Conservation (phyloP, 1,140 invertebrate genomes). For the Hycleus cichorii region DNA sequence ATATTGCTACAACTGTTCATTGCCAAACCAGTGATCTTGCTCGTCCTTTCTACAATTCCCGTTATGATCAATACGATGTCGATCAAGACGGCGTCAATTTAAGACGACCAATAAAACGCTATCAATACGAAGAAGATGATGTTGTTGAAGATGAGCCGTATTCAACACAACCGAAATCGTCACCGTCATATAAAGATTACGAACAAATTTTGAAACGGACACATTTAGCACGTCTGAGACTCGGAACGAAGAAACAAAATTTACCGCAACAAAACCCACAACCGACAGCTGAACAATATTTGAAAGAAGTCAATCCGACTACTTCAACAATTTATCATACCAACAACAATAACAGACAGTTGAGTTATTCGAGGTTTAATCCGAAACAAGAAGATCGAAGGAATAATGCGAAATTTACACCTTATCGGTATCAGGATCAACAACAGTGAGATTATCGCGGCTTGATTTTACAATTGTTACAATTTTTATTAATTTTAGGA, state of each 20-base stretch:
- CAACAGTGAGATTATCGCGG: conserved; percentile 3
- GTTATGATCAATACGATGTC: no score
- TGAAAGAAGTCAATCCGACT: conserved; percentile 13
- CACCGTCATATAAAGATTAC: conserved; percentile 8
- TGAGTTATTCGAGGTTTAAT: neutral
- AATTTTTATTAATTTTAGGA: conserved; percentile 3
- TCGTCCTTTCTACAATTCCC: no score
- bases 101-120: neutral
- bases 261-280: neutral
- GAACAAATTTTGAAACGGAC: conserved; percentile 11
- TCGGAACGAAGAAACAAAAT: conserved; percentile 5
- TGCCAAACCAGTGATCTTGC: no score
- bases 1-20: no score
- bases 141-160: neutral
- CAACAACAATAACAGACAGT: conserved; percentile 1
- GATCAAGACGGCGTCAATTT: no score
- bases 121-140: conserved; percentile 6
- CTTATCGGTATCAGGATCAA: conserved; percentile 7
- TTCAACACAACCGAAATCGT: neutral
- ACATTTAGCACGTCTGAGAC: conserved; percentile 1
- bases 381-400: conserved; percentile 11
- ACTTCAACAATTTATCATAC: conserved; percentile 5
- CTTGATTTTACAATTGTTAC: neutral
- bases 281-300: conserved; percentile 9
- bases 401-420: neutral